These are phyloP conservation scores for Pinctada fucata DNA, from an alignment of 2,888 invertebrate species.

Conservation along the genomic window DNA sequence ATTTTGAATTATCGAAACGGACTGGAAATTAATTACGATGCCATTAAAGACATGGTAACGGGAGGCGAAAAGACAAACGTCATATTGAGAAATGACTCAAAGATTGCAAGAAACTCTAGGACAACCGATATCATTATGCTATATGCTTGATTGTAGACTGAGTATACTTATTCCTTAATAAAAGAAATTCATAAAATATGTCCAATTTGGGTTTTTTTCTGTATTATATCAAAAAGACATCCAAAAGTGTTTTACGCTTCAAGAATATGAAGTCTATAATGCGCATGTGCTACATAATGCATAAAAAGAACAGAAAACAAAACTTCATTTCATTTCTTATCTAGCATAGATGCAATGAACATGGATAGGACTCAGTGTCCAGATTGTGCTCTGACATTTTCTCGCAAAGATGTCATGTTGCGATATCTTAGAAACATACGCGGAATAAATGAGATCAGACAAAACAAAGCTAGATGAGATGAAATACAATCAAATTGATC, in stretches of 20 bases:
- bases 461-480: too few species aligned
- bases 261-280: too few species aligned
- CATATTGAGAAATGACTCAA: conserved; percentile 22
- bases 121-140: conserved; percentile 14
- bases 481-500: neutral
- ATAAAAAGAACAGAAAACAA: too few species aligned
- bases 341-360: too few species aligned
- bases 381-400: neutral
- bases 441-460: neutral
- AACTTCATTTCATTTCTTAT: too few species aligned
- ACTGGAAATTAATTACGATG: conserved; percentile 28
- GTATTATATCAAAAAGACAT: too few species aligned
- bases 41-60: conserved; percentile 25
- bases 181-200: too few species aligned
- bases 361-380: neutral
- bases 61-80: conserved; percentile 3
- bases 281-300: too few species aligned
- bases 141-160: too few species aligned
- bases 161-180: too few species aligned
- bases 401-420: conserved; percentile 5
- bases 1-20: conserved; percentile 33
- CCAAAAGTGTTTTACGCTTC: too few species aligned
- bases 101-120: conserved; percentile 24
- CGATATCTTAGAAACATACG: conserved; percentile 4
- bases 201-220: too few species aligned